Base-by-base conservation (phyloP, 2,113 vertebrate species). In the Cynoglossus semilaevis region DNA sequence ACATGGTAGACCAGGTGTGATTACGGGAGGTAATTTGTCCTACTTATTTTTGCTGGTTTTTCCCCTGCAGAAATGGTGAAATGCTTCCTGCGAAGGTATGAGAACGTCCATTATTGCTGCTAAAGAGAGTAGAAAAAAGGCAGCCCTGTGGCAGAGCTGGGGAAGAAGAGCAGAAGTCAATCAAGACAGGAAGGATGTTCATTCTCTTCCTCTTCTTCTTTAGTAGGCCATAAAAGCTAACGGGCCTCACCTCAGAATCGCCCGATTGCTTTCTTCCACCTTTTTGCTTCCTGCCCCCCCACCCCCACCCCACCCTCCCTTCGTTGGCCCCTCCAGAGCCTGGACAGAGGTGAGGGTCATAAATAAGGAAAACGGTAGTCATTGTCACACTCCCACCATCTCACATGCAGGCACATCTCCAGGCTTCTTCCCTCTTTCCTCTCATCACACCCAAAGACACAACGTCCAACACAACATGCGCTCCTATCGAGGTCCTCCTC, bases 151-250 rank as follows among this genome's bases (percentile, higher is more conserved):
- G 71, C 63, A 41, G 67, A 63, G 65, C 44, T 8, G 15, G 46
- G 60, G 40, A 73, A 72, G 78, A 14, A 13, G 55, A 68, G 63
- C 67, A 74, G 80, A 81, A 86, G 83, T 83, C 81, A 76, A 77
- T 80, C 81, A 84, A 70, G 74, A 52, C 66, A 56, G 67, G 70
- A 77, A 83, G 68, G 77, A 79, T 81, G 84, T 88, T 85, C 78
- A 82, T 84, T 84, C 77, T 55, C 60, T 59, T 65, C 67, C 14
- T 79, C 73, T 71, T 75, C 66, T 77, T 75, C 79, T 87, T 84
- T 87, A 88, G 86, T 83, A 80, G 79, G 80, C 72, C 67, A 85
- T 89, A 87, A 89, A 91, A 90, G 68, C 83, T 82, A 86, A 87
- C 85, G 57, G 87, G 82, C 85, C 61, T 88, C 82, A 82, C 78